Evolutionary conservation across 2,797 vertebrate genomes (phyloP).

Genomic region (Peromyscus aztecus): DNA sequence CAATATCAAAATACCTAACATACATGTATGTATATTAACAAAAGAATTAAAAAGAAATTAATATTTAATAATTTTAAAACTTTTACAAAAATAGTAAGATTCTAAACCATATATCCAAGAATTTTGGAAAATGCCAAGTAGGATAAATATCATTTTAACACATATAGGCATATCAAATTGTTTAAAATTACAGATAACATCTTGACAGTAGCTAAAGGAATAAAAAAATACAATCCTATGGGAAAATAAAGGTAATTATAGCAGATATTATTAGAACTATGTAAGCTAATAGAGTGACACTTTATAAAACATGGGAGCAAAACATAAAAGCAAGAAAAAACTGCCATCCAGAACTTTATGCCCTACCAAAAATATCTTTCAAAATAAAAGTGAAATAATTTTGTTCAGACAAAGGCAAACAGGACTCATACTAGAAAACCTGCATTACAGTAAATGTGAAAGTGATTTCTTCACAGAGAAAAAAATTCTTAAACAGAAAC

Average conservation of each 20-base stretch:
- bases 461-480: constrained; percentile 12
- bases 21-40: not conserved
- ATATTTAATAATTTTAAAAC: not conserved
- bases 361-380: not conserved
- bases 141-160: constrained; percentile 10
- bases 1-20: not conserved
- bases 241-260: constrained; percentile 11
- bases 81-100: not conserved
- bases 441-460: constrained; percentile 13
- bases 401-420: not conserved
- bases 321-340: not conserved
- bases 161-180: not conserved
- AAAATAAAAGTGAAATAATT: constrained; percentile 54
- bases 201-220: not conserved
- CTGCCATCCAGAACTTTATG: not conserved
- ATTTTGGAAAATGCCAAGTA: not conserved
- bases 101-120: not conserved
- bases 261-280: not conserved
- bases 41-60: not conserved
- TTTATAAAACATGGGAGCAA: not conserved
- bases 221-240: not conserved
- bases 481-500: constrained; percentile 17
- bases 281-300: constrained; percentile 17
- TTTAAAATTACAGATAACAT: constrained; percentile 45
- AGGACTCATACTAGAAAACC: constrained; percentile 2